A percentile compares a stretch with the other conserved stretches of the same genome.
Conservation (phyloP, 2,797 vertebrate genomes). For the Spinus pinus region DNA sequence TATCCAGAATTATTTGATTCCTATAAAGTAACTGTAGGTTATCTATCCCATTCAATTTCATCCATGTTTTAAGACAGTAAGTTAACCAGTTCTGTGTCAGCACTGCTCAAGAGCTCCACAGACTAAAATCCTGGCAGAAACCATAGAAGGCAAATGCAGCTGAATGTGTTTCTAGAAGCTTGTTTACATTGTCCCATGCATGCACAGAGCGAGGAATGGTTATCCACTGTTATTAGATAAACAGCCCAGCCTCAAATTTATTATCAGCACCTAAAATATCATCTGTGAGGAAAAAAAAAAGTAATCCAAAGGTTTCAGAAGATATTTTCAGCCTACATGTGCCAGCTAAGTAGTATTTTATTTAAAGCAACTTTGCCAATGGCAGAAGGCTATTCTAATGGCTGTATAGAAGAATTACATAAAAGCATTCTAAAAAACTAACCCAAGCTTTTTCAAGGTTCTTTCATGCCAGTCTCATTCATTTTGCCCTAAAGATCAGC, state of each 20-base stretch:
- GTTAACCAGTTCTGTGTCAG: background rate
- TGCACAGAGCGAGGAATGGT: conserved; percentile 57
- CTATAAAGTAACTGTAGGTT: background rate
- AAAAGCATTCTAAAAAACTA: background rate
- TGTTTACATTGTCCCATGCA: conserved; percentile 57
- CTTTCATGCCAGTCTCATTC: background rate
- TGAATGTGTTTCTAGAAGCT: conserved; percentile 75
- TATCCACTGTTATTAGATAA: background rate
- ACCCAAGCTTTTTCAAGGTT: background rate
- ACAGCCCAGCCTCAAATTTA: conserved; percentile 58
- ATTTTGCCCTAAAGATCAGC: background rate
- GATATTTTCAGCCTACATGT: background rate
- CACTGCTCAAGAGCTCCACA: background rate
- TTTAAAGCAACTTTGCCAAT: background rate
- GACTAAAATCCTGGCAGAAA: conserved; percentile 6
- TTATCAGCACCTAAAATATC: background rate
- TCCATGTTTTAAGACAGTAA: background rate
- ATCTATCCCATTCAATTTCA: background rate
- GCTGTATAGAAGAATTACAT: background rate
- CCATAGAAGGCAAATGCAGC: conserved; percentile 50
- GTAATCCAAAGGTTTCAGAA: background rate
- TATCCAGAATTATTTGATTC: background rate
- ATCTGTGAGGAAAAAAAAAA: background rate
- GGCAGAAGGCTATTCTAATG: background rate
- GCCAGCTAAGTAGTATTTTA: background rate